These are phyloP conservation scores for Folsomia manolachei DNA, from an alignment of 2,888 invertebrate species.

Conservation along the genomic window DNA sequence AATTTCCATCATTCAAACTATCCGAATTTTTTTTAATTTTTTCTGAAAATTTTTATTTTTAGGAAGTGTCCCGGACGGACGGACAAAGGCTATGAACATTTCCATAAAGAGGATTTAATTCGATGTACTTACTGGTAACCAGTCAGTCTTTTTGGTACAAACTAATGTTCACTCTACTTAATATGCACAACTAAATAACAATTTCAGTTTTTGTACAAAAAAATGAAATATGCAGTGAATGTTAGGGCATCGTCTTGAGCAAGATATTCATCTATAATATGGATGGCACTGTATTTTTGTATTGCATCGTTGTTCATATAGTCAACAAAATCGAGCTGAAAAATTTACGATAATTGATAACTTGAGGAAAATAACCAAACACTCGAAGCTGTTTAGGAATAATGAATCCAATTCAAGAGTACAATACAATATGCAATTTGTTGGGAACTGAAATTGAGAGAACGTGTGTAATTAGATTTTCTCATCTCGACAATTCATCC, in stretches of 20 bases:
- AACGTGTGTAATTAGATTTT: conserved; percentile 20
- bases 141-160: no score
- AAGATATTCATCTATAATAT: no score
- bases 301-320: no score
- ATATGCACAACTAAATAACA: no score
- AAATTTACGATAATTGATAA: conserved; percentile 5
- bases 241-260: neutral
- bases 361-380: neutral
- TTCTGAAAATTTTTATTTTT: no score
- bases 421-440: conserved; percentile 1
- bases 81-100: no score
- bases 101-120: neutral
- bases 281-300: neutral
- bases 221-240: conserved; percentile 4
- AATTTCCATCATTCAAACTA: no score
- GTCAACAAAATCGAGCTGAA: conserved; percentile 2
- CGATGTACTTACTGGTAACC: neutral
- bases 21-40: no score
- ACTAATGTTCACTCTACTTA: no score
- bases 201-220: neutral
- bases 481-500: neutral
- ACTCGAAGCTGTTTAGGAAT: neutral
- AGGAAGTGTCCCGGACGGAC: no score
- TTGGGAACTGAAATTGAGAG: neutral
- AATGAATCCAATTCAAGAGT: neutral